Evolutionary conservation across 1,140 invertebrate genomes (phyloP), one percentile per base, ranked within the genome.

Genomic region (Procambarus clarkii): DNA sequence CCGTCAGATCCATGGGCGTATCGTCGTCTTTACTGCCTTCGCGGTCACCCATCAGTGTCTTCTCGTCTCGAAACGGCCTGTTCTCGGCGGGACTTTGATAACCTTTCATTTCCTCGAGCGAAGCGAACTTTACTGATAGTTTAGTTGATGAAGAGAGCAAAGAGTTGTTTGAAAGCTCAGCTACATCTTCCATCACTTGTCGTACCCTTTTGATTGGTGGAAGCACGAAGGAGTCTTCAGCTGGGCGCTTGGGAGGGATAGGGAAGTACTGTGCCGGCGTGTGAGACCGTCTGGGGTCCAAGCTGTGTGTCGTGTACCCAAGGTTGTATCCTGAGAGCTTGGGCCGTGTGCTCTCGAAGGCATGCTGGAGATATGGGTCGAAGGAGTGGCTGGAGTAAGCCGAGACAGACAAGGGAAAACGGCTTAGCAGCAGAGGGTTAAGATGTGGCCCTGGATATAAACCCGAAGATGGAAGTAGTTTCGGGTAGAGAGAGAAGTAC

Each of bases 401-500:
- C 5, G 50, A 48, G 7, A 48, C 78, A 9, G 78, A n/a, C 46
- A 80, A 5, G 2, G 46, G 46, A 50, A 79, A 34, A 13, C 15
- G 44, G 48, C 5, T 24, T 15, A 60, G 54, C 24, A 79, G 45
- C 0, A 79, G 11, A 34, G 34, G 54, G n/a, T 11, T 82, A 46
- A 18, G 58, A 34, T 48, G 34, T 74, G 69, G 69, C n/a, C n/a
- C 69, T 34, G 69, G 11, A 11, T 74, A 74, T 34, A 74, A 8
- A 24, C 69, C 69, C 1, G 69, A 82, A 18, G 80, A 44, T 1
- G 60, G 50, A 0, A 82, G 50, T 18, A 88, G 58, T 11, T 88
- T 88, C 8, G 77, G 86, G 48, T 79, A 79, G 54, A 88, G 58
- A 1, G 77, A 54, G 11, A 80, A 81, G 54, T 34, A 18, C 4